Evolutionary conservation across 2,797 vertebrate species (phyloP).

Genomic region (Lutjanus campechanus): DNA sequence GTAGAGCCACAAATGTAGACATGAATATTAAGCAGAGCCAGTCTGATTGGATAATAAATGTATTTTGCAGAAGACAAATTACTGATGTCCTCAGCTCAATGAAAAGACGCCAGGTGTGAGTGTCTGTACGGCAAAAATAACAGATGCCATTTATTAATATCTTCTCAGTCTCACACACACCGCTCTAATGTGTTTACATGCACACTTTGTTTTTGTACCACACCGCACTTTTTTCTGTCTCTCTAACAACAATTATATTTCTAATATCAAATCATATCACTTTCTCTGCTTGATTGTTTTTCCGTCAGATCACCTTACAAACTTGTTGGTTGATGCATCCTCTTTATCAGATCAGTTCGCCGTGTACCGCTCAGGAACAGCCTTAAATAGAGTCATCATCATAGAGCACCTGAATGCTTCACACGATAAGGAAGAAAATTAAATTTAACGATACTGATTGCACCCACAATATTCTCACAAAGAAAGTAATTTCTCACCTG

Average conservation of each 20-base stretch:
- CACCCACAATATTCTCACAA: not conserved
- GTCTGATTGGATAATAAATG: constrained; percentile 29
- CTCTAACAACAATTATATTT: constrained; percentile 20
- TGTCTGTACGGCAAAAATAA: constrained; percentile 24
- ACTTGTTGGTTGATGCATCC: constrained; percentile 11
- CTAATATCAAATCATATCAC: constrained; percentile 16
- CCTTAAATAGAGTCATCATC: constrained; percentile 22
- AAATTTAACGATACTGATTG: constrained; percentile 5
- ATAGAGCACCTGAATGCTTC: constrained; percentile 8
- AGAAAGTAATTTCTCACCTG: constrained; percentile 5
- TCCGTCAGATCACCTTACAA: constrained; percentile 5
- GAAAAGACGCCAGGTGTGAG: constrained; percentile 27
- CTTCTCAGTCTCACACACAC: constrained; percentile 2
- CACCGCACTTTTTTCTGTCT: not conserved
- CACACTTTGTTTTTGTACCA: constrained; percentile 5
- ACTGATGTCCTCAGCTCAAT: constrained; percentile 16
- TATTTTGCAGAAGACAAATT: constrained; percentile 44
- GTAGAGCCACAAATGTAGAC: constrained; percentile 5
- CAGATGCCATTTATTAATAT: constrained; percentile 40
- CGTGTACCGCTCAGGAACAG: not conserved
- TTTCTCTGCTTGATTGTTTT: constrained; percentile 14
- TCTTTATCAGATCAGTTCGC: constrained; percentile 18
- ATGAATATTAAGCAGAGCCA: constrained; percentile 35
- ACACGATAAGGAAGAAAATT: constrained; percentile 15
- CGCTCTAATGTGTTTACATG: not conserved